Conservation (phyloP, 2,113 vertebrate species). For the Scomber japonicus region DNA sequence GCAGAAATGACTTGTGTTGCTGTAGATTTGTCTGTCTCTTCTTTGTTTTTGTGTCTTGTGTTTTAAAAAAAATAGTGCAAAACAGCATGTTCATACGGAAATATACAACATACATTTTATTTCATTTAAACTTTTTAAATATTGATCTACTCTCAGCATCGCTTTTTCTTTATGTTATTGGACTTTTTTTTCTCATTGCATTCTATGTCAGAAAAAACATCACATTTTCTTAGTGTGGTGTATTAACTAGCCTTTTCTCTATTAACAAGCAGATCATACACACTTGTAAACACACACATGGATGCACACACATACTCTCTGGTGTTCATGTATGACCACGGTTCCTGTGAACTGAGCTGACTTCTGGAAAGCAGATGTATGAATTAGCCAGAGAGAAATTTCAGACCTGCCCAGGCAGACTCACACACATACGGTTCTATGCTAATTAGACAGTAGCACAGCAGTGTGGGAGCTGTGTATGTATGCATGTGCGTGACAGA, state of each 20-base stretch:
- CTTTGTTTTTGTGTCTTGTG: no score
- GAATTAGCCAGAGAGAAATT: slow-evolving; percentile 59
- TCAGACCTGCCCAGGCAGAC: not conserved
- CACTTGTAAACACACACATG: not conserved
- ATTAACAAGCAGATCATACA: not conserved
- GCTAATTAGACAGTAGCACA: slow-evolving; percentile 47
- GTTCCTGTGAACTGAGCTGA: slow-evolving; percentile 4
- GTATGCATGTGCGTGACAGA: slow-evolving; percentile 10
- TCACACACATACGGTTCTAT: slow-evolving; percentile 6
- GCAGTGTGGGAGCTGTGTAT: slow-evolving; percentile 18
- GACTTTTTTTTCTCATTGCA: no score
- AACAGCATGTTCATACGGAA: no score
- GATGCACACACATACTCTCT: not conserved
- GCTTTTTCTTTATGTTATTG: no score
- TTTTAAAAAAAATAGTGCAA: no score
- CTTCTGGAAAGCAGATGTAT: slow-evolving; percentile 58
- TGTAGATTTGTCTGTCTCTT: no score
- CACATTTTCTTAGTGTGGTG: no score
- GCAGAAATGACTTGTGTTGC: no score
- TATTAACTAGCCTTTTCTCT: not conserved
- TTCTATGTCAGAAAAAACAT: no score
- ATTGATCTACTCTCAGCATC: no score
- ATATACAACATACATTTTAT: no score
- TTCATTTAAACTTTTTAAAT: no score
- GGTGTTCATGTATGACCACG: not conserved